Evolutionary conservation across 2,113 vertebrate species (phyloP).

Genomic region (Eretmochelys imbricata): DNA sequence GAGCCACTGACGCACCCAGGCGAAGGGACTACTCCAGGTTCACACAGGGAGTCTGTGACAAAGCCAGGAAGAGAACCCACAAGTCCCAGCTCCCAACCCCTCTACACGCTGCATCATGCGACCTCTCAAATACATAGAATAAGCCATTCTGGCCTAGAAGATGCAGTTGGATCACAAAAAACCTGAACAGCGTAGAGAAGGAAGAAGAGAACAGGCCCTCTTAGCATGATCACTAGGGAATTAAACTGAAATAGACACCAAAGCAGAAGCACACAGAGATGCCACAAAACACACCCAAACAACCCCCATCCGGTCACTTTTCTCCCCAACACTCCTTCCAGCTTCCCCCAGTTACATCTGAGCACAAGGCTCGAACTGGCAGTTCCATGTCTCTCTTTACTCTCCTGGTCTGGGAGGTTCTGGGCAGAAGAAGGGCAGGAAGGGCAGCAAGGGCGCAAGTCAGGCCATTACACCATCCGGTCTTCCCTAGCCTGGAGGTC

Average conservation of each 20-base stretch:
- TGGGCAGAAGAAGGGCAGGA: neutral
- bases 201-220: neutral
- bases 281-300: no score
- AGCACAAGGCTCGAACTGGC: neutral
- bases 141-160: neutral
- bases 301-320: no score
- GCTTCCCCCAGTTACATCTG: neutral
- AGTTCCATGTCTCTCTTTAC: neutral
- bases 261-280: neutral
- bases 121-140: neutral
- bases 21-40: neutral
- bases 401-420: no score
- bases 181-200: neutral
- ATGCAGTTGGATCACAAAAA: neutral
- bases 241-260: neutral
- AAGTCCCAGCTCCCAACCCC: neutral
- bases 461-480: no score
- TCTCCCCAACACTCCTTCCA: no score
- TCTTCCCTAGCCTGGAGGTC: no score
- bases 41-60: accelerated
- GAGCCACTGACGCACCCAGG: no score
- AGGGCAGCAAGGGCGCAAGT: no score
- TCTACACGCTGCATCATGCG: neutral
- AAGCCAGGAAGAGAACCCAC: neutral
- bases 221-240: neutral